phyloP scores from a whole-genome alignment of 2,888 invertebrate species.

The Drosophila anceps region DNA sequence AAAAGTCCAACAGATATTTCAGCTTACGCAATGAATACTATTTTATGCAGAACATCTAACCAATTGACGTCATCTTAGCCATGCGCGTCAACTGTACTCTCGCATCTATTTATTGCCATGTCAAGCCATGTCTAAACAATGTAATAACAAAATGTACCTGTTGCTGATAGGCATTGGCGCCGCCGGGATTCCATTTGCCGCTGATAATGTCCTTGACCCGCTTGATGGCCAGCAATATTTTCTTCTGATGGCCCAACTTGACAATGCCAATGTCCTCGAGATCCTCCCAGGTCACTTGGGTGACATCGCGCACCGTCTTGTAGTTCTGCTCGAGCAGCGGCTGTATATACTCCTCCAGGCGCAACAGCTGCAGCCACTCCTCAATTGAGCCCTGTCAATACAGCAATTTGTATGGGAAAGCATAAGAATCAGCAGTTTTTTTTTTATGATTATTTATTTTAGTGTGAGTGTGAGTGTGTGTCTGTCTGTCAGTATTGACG shows the following conservation, averaged over 20 bases:
- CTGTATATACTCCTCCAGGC: constrained; percentile 96
- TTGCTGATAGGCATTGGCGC: constrained; percentile 83
- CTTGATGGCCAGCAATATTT: constrained; percentile 98
- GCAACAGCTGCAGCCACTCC: constrained; percentile 96
- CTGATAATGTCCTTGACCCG: constrained; percentile 96
- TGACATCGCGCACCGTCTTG: constrained; percentile 96
- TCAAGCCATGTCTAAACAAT: not conserved
- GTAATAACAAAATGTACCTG: constrained; percentile 70
- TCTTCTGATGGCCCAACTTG: constrained; percentile 98
- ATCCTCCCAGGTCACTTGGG: constrained; percentile 99
- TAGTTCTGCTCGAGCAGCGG: constrained; percentile 97
- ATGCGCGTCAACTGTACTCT: not conserved
- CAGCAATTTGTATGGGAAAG: not conserved
- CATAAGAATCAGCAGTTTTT: constrained; percentile 9
- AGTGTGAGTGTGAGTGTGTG: not conserved
- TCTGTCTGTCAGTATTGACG: constrained; percentile 6
- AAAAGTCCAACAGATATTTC: too few relatives aligned
- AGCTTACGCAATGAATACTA: not conserved
- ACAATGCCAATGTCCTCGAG: constrained; percentile 98
- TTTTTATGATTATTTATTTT: not conserved
- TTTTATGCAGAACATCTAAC: not conserved
- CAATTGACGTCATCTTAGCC: constrained; percentile 17
- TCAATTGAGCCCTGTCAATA: constrained; percentile 92
- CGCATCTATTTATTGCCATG: not conserved
- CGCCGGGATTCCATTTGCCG: constrained; percentile 89